phyloP scores from a whole-genome alignment of 2,888 invertebrate species.

The Margaritifera margaritifera region DNA sequence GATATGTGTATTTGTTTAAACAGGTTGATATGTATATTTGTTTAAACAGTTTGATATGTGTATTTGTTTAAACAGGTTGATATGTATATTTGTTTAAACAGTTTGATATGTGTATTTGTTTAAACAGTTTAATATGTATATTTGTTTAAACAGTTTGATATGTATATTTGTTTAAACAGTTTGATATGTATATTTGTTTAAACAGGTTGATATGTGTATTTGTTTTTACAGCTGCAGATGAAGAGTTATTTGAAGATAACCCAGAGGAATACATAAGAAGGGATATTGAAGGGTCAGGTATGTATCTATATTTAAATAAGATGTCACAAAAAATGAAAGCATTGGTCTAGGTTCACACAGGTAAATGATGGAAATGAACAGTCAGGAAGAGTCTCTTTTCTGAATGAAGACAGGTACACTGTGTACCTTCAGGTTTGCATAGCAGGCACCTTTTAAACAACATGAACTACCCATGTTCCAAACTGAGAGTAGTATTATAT shows the following conservation, averaged over 20 bases:
- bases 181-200: background rate
- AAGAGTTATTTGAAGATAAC: conserved; percentile 97
- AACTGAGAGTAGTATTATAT: too few species aligned
- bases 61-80: background rate
- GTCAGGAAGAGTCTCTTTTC: too few species aligned
- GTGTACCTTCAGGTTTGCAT: too few species aligned
- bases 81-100: background rate
- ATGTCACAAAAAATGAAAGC: too few species aligned
- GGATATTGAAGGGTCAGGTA: conserved; percentile 94
- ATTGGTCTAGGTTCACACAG: too few species aligned
- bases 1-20: too few species aligned
- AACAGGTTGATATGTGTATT: background rate
- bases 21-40: too few species aligned
- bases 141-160: background rate
- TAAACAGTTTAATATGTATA: background rate
- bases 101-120: background rate
- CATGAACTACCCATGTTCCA: too few species aligned
- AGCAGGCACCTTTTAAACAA: too few species aligned
- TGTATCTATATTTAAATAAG: conserved; percentile 5
- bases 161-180: background rate
- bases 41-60: background rate
- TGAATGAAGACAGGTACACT: too few species aligned
- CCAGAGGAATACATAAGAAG: conserved; percentile 86
- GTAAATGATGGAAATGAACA: too few species aligned
- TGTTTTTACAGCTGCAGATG: conserved; percentile 79